A percentile compares a stretch with the other conserved stretches of the same genome.
Evolutionary conservation across 2,113 vertebrate genomes (phyloP).

Genomic region (Pomatorhinus ruficollis): DNA sequence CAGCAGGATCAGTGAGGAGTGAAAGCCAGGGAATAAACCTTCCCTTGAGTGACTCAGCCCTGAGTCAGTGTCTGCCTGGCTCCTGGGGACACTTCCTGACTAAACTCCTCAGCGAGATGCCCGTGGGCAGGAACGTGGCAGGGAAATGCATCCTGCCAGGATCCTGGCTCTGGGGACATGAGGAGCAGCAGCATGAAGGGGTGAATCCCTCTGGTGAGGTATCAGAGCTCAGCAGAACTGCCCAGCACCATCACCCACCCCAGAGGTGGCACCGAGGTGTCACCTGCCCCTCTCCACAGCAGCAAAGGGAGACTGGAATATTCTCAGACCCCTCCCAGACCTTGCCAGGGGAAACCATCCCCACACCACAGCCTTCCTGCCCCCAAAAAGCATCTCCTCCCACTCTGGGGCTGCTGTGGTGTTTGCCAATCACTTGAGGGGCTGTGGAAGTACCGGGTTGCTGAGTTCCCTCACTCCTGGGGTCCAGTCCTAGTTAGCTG

Average conservation of each 20-base stretch:
- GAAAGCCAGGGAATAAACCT: neutral
- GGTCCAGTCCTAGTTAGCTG: too few species aligned
- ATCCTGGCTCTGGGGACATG: rapidly evolving
- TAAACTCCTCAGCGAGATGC: neutral
- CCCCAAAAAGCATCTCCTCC: neutral
- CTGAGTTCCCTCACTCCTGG: too few species aligned
- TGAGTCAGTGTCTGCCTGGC: neutral
- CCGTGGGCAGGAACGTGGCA: neutral
- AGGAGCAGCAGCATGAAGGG: neutral
- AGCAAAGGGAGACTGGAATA: rapidly evolving
- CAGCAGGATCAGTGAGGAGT: rapidly evolving
- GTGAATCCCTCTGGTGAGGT: neutral
- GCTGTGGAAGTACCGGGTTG: neutral
- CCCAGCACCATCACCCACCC: neutral
- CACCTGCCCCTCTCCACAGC: rapidly evolving
- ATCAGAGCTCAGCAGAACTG: neutral
- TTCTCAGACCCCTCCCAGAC: neutral
- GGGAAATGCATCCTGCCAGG: neutral
- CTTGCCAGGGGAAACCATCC: neutral
- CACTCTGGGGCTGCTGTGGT: rapidly evolving
- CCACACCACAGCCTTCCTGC: rapidly evolving
- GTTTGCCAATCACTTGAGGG: rapidly evolving
- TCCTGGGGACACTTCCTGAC: neutral
- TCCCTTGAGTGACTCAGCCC: neutral
- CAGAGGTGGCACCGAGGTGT: neutral